Base-by-base conservation (phyloP, 2,888 invertebrate genomes). In the Siphlonurus alternatus region DNA sequence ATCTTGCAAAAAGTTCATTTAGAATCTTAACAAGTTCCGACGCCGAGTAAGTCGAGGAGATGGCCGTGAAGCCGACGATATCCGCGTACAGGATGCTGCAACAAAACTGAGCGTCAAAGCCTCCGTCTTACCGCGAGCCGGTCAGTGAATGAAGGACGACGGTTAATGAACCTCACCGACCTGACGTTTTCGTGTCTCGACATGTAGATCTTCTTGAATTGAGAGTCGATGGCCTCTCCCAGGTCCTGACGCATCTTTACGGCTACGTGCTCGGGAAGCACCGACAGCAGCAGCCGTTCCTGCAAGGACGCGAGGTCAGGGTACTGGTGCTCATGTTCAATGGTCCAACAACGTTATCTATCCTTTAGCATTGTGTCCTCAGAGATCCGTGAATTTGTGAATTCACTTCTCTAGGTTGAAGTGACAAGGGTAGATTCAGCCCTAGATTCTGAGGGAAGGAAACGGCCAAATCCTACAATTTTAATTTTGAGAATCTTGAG, bases 201-300 rank as follows among this genome's bases (percentile, higher is more conserved):
- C 94, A 96, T 95, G 76, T 95, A 96, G 73, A 96, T 95, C 78
- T 95, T 95, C 78, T 95, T 93, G 76, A 96, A 96, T 75, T 95
- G 95, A 1, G 93, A 93, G 73, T 93, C 92, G 66, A 89, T 86
- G 24, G 89, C 87, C 1, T 78, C 78, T 24, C 94, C 95, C 68
- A 96, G 80, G 74, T 97, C 96, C 74, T 93, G 88, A 53, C 95
- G 83, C 93, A 97, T 96, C 77, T 93, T 93, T 63, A 95, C 91
- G 20, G 96, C 97, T 66, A 97, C 93, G 77, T 96, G 96, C 74
- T 95, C 90, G 0, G 95, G 97, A 66, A 97, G 80, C 5, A 97
- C 96, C 19, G 96, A 96, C 22, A 97, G 79, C 65, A 97, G 77
- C 60, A 97, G 79, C 62, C 94, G 83, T 76, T 97, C 96, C 91